These are phyloP conservation scores for Aquatica leii DNA, from an alignment of 2,888 invertebrate species.

Conservation along the genomic window DNA sequence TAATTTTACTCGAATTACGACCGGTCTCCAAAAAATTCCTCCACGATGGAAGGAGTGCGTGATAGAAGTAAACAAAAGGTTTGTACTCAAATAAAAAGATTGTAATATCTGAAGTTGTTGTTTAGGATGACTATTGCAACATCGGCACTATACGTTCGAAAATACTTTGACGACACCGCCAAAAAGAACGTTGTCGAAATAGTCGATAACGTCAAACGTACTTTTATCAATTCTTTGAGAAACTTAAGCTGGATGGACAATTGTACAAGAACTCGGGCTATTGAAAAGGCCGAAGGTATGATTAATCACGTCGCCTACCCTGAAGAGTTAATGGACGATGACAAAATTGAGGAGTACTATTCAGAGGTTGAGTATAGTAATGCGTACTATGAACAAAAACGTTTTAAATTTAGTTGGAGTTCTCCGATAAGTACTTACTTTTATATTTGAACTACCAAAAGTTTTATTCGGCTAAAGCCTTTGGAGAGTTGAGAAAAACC, in stretches of 20 bases:
- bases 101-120: neutral
- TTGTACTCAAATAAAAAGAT: too few species aligned
- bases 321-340: conserved; percentile 43
- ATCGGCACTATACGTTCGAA: conserved; percentile 76
- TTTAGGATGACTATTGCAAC: conserved; percentile 34
- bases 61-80: conserved; percentile 64
- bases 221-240: conserved; percentile 38
- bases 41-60: conserved; percentile 85
- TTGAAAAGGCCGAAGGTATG: conserved; percentile 40
- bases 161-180: conserved; percentile 49
- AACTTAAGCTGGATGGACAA: conserved; percentile 43
- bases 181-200: conserved; percentile 34
- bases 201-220: conserved; percentile 36
- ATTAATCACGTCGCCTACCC: conserved; percentile 44
- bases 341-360: conserved; percentile 36
- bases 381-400: neutral
- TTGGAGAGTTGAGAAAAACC: neutral
- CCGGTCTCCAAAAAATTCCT: conserved; percentile 79
- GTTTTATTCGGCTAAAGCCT: neutral
- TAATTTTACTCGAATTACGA: conserved; percentile 76
- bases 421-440: neutral
- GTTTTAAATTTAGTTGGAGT: neutral
- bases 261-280: conserved; percentile 37
- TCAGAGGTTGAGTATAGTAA: conserved; percentile 5
- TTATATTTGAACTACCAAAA: neutral